These are phyloP conservation scores for Hybognathus amarus DNA, from an alignment of 2,797 vertebrate genomes.

Conservation along the genomic window DNA sequence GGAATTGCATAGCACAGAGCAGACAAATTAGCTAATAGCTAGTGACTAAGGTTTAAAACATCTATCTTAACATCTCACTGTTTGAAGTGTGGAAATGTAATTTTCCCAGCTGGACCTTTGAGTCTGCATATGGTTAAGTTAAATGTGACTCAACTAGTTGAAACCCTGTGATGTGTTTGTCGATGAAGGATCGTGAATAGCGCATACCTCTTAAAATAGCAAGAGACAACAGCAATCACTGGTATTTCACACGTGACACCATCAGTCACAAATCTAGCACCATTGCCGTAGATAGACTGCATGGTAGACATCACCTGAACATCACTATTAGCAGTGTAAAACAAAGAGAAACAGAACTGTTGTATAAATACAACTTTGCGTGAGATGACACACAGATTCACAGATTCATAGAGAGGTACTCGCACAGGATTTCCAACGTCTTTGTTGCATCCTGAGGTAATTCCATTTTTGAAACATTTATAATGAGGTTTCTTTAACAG, in stretches of 20 bases:
- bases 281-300: background rate
- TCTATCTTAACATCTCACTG: background rate
- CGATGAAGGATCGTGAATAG: slow-evolving; percentile 43
- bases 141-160: slow-evolving; percentile 5
- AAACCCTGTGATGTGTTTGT: slow-evolving; percentile 20
- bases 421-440: background rate
- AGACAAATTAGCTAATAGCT: background rate
- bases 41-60: slow-evolving; percentile 12
- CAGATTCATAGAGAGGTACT: slow-evolving; percentile 18
- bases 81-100: background rate
- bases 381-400: slow-evolving; percentile 1
- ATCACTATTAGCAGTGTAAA: background rate
- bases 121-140: background rate
- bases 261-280: slow-evolving; percentile 22
- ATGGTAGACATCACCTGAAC: slow-evolving; percentile 13
- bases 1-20: background rate
- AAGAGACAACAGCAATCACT: slow-evolving; percentile 54
- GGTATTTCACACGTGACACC: slow-evolving; percentile 53
- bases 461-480: slow-evolving; percentile 24
- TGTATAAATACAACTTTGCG: background rate
- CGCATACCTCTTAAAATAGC: slow-evolving; percentile 55
- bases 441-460: slow-evolving; percentile 19
- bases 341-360: background rate
- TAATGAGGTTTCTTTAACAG: slow-evolving; percentile 15
- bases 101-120: background rate